Evolutionary conservation across 2,888 invertebrate genomes (phyloP).

Genomic region (Cryptocephalus moraei): DNA sequence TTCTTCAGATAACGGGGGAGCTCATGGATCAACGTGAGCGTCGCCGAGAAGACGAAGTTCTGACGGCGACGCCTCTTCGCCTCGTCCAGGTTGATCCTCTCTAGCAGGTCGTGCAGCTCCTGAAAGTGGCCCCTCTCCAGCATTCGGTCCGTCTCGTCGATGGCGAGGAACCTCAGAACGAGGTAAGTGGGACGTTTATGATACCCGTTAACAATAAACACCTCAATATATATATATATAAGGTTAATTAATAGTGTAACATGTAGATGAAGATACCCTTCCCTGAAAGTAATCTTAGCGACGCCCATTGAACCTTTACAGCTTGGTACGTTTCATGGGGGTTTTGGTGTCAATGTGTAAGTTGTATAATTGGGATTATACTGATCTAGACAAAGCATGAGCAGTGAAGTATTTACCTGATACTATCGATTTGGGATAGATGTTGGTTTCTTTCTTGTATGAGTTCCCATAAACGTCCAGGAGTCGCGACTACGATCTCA

Average conservation of each 20-base stretch:
- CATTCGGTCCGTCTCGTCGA: constrained; percentile 99
- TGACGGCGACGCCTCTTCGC: constrained; percentile 55
- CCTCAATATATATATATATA: too few relatives aligned
- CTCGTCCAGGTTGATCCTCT: constrained; percentile 65
- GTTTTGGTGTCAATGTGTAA: too few relatives aligned
- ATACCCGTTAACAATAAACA: too few relatives aligned
- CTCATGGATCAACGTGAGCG: constrained; percentile 84
- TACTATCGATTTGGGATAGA: constrained; percentile 57
- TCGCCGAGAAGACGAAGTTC: constrained; percentile 96
- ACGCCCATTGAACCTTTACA: too few relatives aligned
- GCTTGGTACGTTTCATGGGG: too few relatives aligned
- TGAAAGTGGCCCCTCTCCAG: constrained; percentile 92
- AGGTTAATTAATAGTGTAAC: too few relatives aligned
- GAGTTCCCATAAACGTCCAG: constrained; percentile 94
- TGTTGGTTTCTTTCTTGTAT: constrained; percentile 69
- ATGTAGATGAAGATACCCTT: too few relatives aligned
- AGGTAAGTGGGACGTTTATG: too few relatives aligned
- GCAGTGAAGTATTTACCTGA: constrained; percentile 48
- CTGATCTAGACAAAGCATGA: too few relatives aligned
- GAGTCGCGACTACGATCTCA: constrained; percentile 94
- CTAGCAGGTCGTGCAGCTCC: constrained; percentile 74
- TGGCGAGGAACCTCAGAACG: constrained; percentile 69
- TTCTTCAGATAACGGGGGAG: constrained; percentile 62
- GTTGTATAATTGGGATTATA: too few relatives aligned
- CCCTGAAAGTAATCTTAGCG: too few relatives aligned